phyloP scores from a whole-genome alignment of 1,140 invertebrate species.

The Drosophila ironensis region DNA sequence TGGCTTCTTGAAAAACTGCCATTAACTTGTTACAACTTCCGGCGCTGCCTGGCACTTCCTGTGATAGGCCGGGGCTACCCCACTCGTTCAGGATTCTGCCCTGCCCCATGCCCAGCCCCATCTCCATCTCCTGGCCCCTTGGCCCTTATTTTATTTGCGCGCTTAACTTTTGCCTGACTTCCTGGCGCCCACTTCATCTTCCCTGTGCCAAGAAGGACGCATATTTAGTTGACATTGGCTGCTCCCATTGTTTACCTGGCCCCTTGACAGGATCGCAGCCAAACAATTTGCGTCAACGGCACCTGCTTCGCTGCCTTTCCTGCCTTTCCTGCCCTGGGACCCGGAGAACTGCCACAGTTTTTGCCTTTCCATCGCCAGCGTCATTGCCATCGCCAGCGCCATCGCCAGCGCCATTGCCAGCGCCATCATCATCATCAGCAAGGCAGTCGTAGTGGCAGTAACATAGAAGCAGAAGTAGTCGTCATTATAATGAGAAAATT shows the following conservation, averaged over 20 bases:
- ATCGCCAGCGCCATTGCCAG: not conserved
- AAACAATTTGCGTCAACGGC: conserved; percentile 71
- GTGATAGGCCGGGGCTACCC: conserved; percentile 24
- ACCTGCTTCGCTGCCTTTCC: conserved; percentile 37
- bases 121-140: not conserved
- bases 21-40: conserved; percentile 81
- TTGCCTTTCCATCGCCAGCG: conserved; percentile 6
- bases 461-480: conserved; percentile 35
- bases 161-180: conserved; percentile 63
- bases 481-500: conserved; percentile 80
- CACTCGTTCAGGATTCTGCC: conserved; percentile 11
- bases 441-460: too few species aligned
- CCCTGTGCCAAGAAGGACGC: conserved; percentile 45
- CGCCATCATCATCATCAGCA: conserved; percentile 14
- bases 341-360: conserved; percentile 22
- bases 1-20: conserved; percentile 71
- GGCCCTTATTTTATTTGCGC: conserved; percentile 59
- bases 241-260: conserved; percentile 64
- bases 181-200: conserved; percentile 66
- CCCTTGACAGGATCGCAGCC: conserved; percentile 64
- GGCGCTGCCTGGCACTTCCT: conserved; percentile 52
- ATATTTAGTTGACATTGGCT: conserved; percentile 70
- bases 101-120: not conserved
- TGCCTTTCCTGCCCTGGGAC: not conserved
- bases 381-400: conserved; percentile 11